phyloP scores from a whole-genome alignment of 2,888 invertebrate species.

The Resseliella maxima region DNA sequence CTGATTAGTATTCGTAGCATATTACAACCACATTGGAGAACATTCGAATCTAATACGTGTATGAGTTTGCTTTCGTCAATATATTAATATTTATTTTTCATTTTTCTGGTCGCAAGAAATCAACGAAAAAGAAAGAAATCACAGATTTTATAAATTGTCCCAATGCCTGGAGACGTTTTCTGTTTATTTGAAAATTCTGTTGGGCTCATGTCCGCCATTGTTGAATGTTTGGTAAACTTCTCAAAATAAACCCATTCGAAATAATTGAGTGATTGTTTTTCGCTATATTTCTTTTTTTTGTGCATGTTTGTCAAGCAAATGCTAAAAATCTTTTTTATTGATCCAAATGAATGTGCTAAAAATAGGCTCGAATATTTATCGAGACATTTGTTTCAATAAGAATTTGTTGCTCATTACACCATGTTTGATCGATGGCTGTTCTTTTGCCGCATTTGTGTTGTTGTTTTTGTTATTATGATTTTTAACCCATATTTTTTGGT shows the following conservation, averaged over 20 bases:
- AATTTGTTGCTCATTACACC: background rate
- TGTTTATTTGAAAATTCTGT: too few relatives aligned
- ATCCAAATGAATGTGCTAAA: background rate
- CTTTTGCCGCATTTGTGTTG: background rate
- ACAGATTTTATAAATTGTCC: too few relatives aligned
- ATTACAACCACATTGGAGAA: background rate
- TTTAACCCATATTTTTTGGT: background rate
- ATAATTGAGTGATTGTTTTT: background rate
- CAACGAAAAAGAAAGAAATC: too few relatives aligned
- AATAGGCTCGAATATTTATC: background rate
- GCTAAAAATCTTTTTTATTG: too few relatives aligned
- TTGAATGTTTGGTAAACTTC: background rate
- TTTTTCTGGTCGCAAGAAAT: too few relatives aligned
- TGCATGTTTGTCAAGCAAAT: too few relatives aligned
- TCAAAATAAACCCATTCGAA: too few relatives aligned
- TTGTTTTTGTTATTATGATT: background rate
- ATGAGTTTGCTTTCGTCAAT: too few relatives aligned
- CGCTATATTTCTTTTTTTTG: too few relatives aligned
- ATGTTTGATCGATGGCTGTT: background rate
- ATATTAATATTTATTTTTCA: too few relatives aligned
- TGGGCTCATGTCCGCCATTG: background rate
- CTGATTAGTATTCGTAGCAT: background rate
- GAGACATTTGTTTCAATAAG: background rate
- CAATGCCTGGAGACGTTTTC: too few relatives aligned
- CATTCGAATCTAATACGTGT: too few relatives aligned